Conservation (phyloP, 2,888 invertebrate genomes). For the Noctua fimbriata region DNA sequence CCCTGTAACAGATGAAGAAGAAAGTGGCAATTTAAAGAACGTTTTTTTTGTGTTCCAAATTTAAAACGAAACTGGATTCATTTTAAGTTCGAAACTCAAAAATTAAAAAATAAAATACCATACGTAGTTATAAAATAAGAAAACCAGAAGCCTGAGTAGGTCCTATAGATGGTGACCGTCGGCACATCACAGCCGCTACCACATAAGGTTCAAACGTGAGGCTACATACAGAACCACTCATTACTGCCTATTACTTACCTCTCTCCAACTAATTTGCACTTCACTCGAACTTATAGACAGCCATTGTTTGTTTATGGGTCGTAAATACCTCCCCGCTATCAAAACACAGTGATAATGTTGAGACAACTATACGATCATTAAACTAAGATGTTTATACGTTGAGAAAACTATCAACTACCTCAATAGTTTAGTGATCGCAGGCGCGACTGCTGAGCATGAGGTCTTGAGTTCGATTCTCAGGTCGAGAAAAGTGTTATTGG, state of each 20-base stretch:
- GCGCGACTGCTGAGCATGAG: no score
- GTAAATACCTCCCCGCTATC: conserved; percentile 46
- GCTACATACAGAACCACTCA: conserved; percentile 42
- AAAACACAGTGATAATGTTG: conserved; percentile 24
- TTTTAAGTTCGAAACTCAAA: no score
- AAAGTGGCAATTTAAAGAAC: no score
- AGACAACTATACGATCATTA: not conserved
- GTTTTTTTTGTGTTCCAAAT: no score
- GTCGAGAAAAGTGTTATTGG: no score
- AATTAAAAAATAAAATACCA: no score
- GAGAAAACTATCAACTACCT: not conserved
- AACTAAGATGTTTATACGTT: not conserved
- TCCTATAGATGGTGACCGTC: conserved; percentile 22
- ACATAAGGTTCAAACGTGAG: conserved; percentile 45
- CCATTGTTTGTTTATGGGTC: conserved; percentile 17
- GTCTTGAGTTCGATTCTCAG: no score
- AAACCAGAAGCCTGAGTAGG: not conserved
- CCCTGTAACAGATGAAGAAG: no score
- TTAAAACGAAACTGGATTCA: no score
- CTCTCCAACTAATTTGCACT: conserved; percentile 51
- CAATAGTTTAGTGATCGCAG: no score
- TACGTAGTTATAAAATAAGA: not conserved
- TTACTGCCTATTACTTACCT: conserved; percentile 33
- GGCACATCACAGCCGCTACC: conserved; percentile 15
- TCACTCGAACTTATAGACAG: conserved; percentile 20